Conservation (phyloP, 1,140 invertebrate species). For the Penaeus japonicus region DNA sequence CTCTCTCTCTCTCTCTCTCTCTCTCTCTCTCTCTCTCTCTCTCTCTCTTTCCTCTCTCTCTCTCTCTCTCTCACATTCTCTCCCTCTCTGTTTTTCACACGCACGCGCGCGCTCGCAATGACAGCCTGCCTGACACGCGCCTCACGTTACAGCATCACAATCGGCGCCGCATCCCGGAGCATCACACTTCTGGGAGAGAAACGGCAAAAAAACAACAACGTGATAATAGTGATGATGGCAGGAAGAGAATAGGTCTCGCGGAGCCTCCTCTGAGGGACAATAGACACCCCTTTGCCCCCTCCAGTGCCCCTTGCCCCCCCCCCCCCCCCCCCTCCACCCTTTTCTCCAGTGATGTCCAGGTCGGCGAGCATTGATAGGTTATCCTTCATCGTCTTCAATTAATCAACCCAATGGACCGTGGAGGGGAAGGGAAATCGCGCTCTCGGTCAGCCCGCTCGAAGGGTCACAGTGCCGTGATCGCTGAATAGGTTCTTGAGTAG, state of each 20-base stretch:
- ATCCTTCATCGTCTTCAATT: slow-evolving; percentile 43
- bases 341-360: slow-evolving; percentile 23
- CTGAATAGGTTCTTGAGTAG: neutral
- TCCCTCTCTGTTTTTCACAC: too few relatives aligned
- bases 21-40: too few relatives aligned
- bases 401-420: slow-evolving; percentile 37
- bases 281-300: neutral
- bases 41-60: too few relatives aligned
- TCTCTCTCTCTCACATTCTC: too few relatives aligned
- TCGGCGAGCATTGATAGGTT: slow-evolving; percentile 37
- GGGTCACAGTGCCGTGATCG: neutral
- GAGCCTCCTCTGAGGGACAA: too few relatives aligned
- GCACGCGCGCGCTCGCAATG: too few relatives aligned
- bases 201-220: neutral
- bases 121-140: too few relatives aligned
- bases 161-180: too few relatives aligned
- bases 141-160: too few relatives aligned
- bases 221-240: neutral
- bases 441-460: neutral
- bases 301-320: neutral
- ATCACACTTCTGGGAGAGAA: neutral
- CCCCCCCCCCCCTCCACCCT: neutral
- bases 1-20: too few relatives aligned
- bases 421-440: neutral
- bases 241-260: neutral